A percentile compares a stretch with the other conserved stretches of the same genome.
Conservation (phyloP, 2,797 vertebrate genomes). For the Hybognathus amarus region DNA sequence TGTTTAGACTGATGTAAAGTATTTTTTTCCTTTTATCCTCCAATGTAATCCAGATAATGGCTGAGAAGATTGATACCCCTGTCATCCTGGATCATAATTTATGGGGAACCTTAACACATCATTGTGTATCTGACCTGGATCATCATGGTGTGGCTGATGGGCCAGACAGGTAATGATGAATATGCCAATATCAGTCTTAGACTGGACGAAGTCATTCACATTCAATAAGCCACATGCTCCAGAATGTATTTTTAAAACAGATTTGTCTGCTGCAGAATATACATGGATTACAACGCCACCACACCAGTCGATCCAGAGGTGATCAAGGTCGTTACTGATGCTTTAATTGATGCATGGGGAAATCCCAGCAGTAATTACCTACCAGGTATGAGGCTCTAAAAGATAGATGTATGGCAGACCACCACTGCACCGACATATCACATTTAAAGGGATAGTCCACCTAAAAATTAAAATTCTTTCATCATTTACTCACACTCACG, state of each 20-base stretch:
- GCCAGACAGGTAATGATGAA: conserved; percentile 41
- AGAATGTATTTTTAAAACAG: neutral
- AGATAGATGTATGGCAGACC: neutral
- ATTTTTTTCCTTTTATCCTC: neutral
- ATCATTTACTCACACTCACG: neutral
- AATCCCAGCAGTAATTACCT: conserved; percentile 92
- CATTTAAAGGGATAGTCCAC: neutral
- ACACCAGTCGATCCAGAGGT: conserved; percentile 87
- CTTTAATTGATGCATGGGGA: conserved; percentile 90
- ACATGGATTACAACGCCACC: conserved; percentile 95
- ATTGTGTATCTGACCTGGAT: neutral
- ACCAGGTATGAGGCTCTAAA: conserved; percentile 74
- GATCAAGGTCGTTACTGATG: conserved; percentile 77
- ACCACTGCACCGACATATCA: neutral
- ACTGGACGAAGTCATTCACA: neutral
- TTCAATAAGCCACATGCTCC: neutral
- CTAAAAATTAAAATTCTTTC: neutral
- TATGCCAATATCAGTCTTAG: neutral
- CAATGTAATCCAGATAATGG: conserved; percentile 41
- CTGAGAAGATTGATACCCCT: conserved; percentile 32
- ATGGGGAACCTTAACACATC: conserved; percentile 11
- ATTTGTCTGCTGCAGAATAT: conserved; percentile 73
- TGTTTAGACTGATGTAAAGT: neutral
- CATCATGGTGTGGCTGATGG: conserved; percentile 18
- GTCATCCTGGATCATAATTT: conserved; percentile 22